phyloP scores from a whole-genome alignment of 1,140 invertebrate species.

The Tetragnatha versicolor region DNA sequence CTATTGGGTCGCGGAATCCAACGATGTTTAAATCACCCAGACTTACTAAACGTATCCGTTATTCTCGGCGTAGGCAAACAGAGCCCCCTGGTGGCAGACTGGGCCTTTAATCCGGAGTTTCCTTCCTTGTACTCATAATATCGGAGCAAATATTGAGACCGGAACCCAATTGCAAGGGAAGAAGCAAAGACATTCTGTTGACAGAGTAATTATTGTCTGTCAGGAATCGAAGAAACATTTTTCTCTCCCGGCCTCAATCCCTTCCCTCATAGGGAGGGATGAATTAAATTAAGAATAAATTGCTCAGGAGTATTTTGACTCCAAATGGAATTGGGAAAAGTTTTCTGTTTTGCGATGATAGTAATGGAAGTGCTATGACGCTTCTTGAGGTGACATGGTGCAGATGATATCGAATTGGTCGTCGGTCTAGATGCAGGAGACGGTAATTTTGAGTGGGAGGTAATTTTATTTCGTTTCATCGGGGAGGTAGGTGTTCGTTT shows the following conservation, averaged over 20 bases:
- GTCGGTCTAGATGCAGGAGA: too few species aligned
- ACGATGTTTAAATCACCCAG: constrained; percentile 55
- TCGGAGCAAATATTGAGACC: constrained; percentile 46
- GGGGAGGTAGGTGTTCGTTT: too few species aligned
- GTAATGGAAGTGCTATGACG: background rate
- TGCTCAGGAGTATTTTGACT: constrained; percentile 26
- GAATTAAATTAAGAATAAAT: constrained; percentile 54
- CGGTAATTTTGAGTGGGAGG: too few species aligned
- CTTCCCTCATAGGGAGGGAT: background rate
- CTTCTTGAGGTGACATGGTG: too few species aligned
- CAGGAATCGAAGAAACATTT: constrained; percentile 48
- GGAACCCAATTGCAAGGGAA: constrained; percentile 34
- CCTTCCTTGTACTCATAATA: constrained; percentile 29
- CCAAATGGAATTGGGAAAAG: constrained; percentile 15
- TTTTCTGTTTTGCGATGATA: background rate
- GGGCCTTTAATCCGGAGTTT: constrained; percentile 31
- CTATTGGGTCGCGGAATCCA: constrained; percentile 32
- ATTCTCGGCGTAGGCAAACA: constrained; percentile 42
- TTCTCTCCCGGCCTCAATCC: background rate
- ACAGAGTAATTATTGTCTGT: constrained; percentile 54
- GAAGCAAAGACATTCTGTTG: constrained; percentile 49
- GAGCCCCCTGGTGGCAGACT: constrained; percentile 26
- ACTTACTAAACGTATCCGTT: constrained; percentile 56
- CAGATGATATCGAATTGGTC: too few species aligned
- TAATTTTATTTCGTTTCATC: too few species aligned